A percentile compares a stretch with the other conserved stretches of the same genome.
Evolutionary conservation across 2,888 invertebrate genomes (phyloP).

Genomic region (Alitta virens): DNA sequence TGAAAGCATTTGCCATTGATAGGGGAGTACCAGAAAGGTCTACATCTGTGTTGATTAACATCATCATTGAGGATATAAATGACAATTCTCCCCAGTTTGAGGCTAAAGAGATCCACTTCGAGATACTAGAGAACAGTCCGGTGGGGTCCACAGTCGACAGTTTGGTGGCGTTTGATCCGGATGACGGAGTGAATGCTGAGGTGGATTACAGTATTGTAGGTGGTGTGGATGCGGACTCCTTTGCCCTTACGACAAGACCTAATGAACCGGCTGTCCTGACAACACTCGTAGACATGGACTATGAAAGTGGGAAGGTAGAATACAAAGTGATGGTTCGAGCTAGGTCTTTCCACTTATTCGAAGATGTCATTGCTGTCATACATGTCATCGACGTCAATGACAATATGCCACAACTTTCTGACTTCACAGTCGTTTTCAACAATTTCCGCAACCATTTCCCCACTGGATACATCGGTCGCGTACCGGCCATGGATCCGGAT

Average conservation of each 20-base stretch:
- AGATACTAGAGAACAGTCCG: slow-evolving; percentile 94
- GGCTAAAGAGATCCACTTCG: slow-evolving; percentile 81
- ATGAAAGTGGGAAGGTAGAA: slow-evolving; percentile 87
- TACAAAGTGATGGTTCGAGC: slow-evolving; percentile 86
- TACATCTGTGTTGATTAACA: slow-evolving; percentile 71
- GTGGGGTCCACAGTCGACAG: slow-evolving; percentile 88
- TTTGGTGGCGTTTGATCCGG: slow-evolving; percentile 88
- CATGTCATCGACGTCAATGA: slow-evolving; percentile 89
- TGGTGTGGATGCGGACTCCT: slow-evolving; percentile 72
- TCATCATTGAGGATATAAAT: slow-evolving; percentile 92
- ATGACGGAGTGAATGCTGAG: slow-evolving; percentile 87
- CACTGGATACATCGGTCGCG: slow-evolving; percentile 82
- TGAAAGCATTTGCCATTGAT: slow-evolving; percentile 86
- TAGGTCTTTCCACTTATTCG: slow-evolving; percentile 83
- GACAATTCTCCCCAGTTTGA: slow-evolving; percentile 91
- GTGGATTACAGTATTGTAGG: slow-evolving; percentile 91
- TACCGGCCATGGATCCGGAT: slow-evolving; percentile 93
- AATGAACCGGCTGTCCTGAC: slow-evolving; percentile 77
- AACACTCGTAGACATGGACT: slow-evolving; percentile 89
- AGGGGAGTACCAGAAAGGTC: slow-evolving; percentile 71
- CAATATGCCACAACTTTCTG: slow-evolving; percentile 85
- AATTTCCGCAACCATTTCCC: slow-evolving; percentile 93
- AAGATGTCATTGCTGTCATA: slow-evolving; percentile 84
- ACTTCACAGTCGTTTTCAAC: slow-evolving; percentile 91
- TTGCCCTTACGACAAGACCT: slow-evolving; percentile 34